Percentiles rank a stretch among this genome's conserved stretches.
Evolutionary conservation across 1,140 invertebrate species (phyloP).

Genomic region (Bombus huntii): DNA sequence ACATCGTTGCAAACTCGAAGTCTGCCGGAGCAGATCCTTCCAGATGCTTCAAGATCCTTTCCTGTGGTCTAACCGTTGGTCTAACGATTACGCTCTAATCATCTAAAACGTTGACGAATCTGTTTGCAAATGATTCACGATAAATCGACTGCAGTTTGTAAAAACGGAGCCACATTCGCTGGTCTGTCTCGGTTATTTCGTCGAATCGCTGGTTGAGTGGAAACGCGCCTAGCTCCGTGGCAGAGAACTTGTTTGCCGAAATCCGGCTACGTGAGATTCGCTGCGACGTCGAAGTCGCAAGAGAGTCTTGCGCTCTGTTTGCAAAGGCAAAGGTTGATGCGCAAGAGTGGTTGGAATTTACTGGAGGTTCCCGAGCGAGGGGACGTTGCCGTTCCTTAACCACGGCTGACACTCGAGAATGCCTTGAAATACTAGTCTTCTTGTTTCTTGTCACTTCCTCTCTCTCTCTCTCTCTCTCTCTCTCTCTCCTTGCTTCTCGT

Average conservation of each 20-base stretch:
- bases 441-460: slow-evolving; percentile 8
- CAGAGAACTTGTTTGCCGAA: slow-evolving; percentile 51
- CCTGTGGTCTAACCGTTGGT: background rate
- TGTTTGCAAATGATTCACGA: background rate
- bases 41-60: background rate
- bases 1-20: background rate
- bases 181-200: slow-evolving; percentile 20
- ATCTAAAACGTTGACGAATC: background rate
- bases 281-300: slow-evolving; percentile 51
- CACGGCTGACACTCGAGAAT: slow-evolving; percentile 64
- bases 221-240: slow-evolving; percentile 28
- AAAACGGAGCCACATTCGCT: background rate
- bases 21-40: too few species aligned
- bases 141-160: background rate
- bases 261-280: slow-evolving; percentile 33
- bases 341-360: slow-evolving; percentile 58
- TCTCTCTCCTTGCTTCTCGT: background rate
- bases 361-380: slow-evolving; percentile 52
- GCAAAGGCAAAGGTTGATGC: slow-evolving; percentile 57
- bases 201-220: background rate
- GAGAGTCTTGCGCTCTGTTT: slow-evolving; percentile 56
- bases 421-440: slow-evolving; percentile 66
- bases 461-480: background rate
- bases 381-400: slow-evolving; percentile 60
- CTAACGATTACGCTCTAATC: background rate